Conservation (phyloP, 1,140 invertebrate species). For the Mizuhopecten yessoensis region DNA sequence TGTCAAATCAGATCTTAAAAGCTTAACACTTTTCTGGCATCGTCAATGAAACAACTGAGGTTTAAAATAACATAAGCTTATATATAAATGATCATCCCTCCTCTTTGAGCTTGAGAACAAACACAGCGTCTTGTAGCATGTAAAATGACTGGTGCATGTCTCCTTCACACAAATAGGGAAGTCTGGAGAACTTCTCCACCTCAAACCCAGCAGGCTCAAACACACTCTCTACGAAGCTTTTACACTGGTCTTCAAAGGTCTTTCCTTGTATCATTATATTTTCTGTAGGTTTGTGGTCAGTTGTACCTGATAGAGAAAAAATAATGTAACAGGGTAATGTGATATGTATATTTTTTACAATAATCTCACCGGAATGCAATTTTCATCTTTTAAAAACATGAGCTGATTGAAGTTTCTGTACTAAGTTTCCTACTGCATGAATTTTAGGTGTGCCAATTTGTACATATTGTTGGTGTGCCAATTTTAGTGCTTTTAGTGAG, state of each 20-base stretch:
- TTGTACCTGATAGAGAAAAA: constrained; percentile 80
- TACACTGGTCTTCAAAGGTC: constrained; percentile 91
- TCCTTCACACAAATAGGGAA: constrained; percentile 97
- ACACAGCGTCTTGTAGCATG: constrained; percentile 94
- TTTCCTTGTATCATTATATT: constrained; percentile 88
- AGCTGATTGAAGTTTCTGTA: no score
- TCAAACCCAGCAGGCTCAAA: constrained; percentile 89
- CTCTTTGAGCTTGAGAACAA: constrained; percentile 84
- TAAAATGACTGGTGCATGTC: constrained; percentile 96
- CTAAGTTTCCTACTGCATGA: no score
- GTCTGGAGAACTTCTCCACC: constrained; percentile 90
- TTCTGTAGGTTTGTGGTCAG: constrained; percentile 90
- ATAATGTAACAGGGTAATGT: no score
- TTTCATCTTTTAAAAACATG: no score
- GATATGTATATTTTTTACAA: no score
- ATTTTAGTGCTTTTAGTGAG: no score
- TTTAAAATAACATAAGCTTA: neutral
- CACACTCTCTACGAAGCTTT: constrained; percentile 88
- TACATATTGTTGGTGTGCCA: no score
- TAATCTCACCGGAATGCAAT: no score
- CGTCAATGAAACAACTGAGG: neutral
- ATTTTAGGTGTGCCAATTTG: no score
- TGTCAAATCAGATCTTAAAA: neutral
- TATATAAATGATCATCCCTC: constrained; percentile 19
- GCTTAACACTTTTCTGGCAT: neutral